Percentiles rank a stretch among this genome's conserved stretches.
Evolutionary conservation across 2,888 invertebrate genomes (phyloP).

Genomic region (Halictus ligatus): DNA sequence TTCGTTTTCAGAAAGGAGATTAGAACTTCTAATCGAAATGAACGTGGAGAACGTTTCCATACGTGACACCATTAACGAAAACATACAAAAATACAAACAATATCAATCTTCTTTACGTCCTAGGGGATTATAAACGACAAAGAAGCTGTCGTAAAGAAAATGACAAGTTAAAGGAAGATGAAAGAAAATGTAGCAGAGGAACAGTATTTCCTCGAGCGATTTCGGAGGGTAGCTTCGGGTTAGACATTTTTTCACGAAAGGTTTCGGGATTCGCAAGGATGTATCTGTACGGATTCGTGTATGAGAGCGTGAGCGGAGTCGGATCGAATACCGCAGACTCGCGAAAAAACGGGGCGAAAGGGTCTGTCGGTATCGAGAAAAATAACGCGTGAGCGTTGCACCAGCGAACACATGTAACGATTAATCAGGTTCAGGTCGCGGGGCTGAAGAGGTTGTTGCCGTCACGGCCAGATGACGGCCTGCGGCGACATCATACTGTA

Average conservation of each 20-base stretch:
- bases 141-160: too few species aligned
- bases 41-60: too few species aligned
- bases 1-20: too few species aligned
- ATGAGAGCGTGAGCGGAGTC: not conserved
- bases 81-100: too few species aligned
- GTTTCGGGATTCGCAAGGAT: not conserved
- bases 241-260: not conserved
- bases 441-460: constrained; percentile 76
- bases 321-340: constrained; percentile 39
- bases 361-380: constrained; percentile 42
- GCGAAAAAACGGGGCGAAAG: constrained; percentile 18
- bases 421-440: constrained; percentile 78
- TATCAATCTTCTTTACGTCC: too few species aligned
- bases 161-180: too few species aligned
- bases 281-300: not conserved
- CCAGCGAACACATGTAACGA: constrained; percentile 75
- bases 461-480: constrained; percentile 78
- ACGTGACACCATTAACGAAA: too few species aligned
- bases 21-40: too few species aligned
- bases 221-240: too few species aligned
- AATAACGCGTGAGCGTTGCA: constrained; percentile 47
- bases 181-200: too few species aligned
- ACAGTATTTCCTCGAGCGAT: too few species aligned
- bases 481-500: constrained; percentile 76
- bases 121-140: too few species aligned